phyloP scores from a whole-genome alignment of 2,113 vertebrate genomes.

The Danio rerio region DNA sequence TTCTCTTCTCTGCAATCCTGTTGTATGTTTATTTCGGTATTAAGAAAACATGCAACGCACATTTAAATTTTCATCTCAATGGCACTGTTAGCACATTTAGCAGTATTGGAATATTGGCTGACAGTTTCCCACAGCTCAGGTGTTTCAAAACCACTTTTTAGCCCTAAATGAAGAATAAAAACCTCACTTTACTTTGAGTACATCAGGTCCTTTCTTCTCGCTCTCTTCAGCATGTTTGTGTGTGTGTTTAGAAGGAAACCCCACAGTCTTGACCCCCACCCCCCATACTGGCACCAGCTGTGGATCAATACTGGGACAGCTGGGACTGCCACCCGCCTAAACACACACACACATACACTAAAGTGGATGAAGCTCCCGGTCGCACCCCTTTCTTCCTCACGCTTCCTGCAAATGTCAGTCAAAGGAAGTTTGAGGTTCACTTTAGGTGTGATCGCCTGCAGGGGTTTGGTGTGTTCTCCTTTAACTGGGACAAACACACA shows the following conservation, averaged over 20 bases:
- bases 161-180: too few species aligned
- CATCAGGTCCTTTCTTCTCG: slow-evolving; percentile 41
- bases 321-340: slow-evolving; percentile 62
- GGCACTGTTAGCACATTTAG: too few species aligned
- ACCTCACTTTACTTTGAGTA: too few species aligned
- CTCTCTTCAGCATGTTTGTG: slow-evolving; percentile 69
- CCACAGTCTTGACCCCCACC: slow-evolving; percentile 72
- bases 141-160: too few species aligned
- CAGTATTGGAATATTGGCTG: too few species aligned
- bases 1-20: too few species aligned
- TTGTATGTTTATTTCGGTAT: too few species aligned
- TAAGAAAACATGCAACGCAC: too few species aligned
- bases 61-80: too few species aligned
- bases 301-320: slow-evolving; percentile 78
- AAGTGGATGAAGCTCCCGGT: slow-evolving; percentile 22
- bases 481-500: slow-evolving; percentile 2
- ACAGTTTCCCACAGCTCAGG: too few species aligned
- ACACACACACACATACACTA: slow-evolving; percentile 32
- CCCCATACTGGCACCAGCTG: slow-evolving; percentile 78
- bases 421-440: slow-evolving; percentile 43
- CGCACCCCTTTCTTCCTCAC: slow-evolving; percentile 1
- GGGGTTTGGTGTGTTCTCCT: slow-evolving; percentile 25
- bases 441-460: slow-evolving; percentile 33
- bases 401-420: slow-evolving; percentile 41
- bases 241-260: slow-evolving; percentile 70